Conservation (phyloP, 2,888 invertebrate genomes). For the Tipula vernalis region DNA sequence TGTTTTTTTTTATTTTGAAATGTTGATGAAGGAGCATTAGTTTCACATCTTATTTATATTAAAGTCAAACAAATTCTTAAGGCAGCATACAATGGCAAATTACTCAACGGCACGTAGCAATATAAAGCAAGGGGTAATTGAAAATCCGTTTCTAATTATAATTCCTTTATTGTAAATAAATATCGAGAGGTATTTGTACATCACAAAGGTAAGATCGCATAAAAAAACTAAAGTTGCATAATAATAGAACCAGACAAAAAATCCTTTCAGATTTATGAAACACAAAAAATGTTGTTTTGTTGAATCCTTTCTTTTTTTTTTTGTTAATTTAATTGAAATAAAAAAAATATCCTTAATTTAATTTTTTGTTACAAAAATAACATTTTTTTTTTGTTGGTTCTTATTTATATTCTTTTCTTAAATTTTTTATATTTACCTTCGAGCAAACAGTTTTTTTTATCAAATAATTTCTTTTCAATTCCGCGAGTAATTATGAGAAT, state of each 20-base stretch:
- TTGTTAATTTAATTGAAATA: neutral
- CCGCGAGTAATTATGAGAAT: neutral
- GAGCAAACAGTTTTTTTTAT: neutral
- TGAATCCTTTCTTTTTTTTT: neutral
- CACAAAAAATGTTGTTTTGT: neutral
- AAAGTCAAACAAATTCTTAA: neutral
- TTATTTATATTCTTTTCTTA: neutral
- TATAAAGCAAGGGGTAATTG: neutral
- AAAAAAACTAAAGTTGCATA: neutral
- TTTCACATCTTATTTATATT: neutral
- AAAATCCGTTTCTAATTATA: neutral
- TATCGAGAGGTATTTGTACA: neutral
- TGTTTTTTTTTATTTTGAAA: neutral
- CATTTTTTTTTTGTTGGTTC: neutral
- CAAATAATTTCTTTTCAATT: neutral
- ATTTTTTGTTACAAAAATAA: neutral
- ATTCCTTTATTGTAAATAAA: neutral
- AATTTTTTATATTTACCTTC: neutral
- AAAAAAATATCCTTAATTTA: neutral
- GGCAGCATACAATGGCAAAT: neutral
- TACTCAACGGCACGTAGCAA: neutral
- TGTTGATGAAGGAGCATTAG: neutral
- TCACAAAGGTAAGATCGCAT: neutral
- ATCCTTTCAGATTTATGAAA: neutral
- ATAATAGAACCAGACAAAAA: neutral